Evolutionary conservation across 2,113 vertebrate genomes (phyloP).

Genomic region (Myotis brandtii): DNA sequence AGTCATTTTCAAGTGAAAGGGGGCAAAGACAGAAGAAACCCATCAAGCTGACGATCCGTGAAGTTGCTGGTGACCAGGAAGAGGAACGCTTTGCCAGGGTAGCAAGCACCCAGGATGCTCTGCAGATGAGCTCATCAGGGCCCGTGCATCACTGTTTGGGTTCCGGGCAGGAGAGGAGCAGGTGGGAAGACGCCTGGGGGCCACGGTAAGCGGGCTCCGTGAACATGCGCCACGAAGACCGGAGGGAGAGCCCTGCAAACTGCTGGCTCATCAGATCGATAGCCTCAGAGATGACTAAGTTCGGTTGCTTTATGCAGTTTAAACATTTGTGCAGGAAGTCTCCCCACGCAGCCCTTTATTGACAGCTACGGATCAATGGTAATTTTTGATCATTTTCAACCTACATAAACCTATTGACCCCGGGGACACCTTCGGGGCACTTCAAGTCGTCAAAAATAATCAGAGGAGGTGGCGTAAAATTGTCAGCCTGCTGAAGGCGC

Average conservation of each 20-base stretch:
- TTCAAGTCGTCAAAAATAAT: constrained; percentile 87
- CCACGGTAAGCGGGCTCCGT: constrained; percentile 48
- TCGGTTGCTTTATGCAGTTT: constrained; percentile 85
- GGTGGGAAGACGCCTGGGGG: not conserved
- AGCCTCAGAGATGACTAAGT: constrained; percentile 85
- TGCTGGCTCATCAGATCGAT: constrained; percentile 86
- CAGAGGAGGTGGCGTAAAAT: constrained; percentile 82
- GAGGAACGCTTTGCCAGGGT: constrained; percentile 42
- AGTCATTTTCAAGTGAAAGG: not conserved
- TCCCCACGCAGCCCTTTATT: constrained; percentile 83
- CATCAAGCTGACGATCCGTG: not conserved
- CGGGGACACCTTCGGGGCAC: constrained; percentile 84
- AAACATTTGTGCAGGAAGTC: constrained; percentile 87
- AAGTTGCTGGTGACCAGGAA: not conserved
- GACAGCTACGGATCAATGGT: constrained; percentile 91
- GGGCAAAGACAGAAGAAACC: not conserved
- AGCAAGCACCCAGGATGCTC: not conserved
- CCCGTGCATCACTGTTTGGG: not conserved
- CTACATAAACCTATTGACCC: constrained; percentile 90
- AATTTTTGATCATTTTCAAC: constrained; percentile 92
- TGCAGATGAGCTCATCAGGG: not conserved
- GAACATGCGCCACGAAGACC: constrained; percentile 76
- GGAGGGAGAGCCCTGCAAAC: constrained; percentile 78
- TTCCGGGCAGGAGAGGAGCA: not conserved
- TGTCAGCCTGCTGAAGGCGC: constrained; percentile 78